Evolutionary conservation across 1,140 invertebrate genomes (phyloP).

Genomic region (Asobara japonica): DNA sequence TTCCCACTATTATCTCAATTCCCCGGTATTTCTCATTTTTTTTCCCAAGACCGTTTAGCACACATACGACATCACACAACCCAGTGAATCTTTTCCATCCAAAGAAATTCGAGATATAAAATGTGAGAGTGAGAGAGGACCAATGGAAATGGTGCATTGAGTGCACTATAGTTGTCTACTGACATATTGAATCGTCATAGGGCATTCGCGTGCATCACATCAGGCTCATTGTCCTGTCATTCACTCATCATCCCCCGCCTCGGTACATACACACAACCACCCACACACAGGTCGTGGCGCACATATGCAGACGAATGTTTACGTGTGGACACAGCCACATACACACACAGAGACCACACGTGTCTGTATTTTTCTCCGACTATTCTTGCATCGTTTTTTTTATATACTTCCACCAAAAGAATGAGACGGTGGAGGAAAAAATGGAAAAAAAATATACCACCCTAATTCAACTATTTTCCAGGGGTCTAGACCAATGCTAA

Average conservation of each 20-base stretch:
- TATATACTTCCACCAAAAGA: neutral
- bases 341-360: neutral
- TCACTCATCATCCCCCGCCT: slow-evolving; percentile 65
- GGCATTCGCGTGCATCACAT: slow-evolving; percentile 64
- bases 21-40: neutral
- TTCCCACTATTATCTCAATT: neutral
- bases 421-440: slow-evolving; percentile 8
- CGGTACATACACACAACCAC: neutral
- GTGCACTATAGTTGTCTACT: slow-evolving; percentile 51
- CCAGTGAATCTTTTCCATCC: neutral
- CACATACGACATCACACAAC: neutral
- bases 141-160: slow-evolving; percentile 47
- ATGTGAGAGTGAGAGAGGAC: neutral
- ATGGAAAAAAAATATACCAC: slow-evolving; percentile 62
- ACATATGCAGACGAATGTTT: no score
- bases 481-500: slow-evolving; percentile 2
- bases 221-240: slow-evolving; percentile 66
- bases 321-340: no score
- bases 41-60: neutral
- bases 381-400: slow-evolving; percentile 1
- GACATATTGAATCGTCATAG: slow-evolving; percentile 67
- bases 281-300: no score
- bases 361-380: neutral
- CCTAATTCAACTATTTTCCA: slow-evolving; percentile 51
- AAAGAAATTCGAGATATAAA: slow-evolving; percentile 57